Base-by-base conservation (phyloP, 2,888 invertebrate species). In the Patella caerulea region DNA sequence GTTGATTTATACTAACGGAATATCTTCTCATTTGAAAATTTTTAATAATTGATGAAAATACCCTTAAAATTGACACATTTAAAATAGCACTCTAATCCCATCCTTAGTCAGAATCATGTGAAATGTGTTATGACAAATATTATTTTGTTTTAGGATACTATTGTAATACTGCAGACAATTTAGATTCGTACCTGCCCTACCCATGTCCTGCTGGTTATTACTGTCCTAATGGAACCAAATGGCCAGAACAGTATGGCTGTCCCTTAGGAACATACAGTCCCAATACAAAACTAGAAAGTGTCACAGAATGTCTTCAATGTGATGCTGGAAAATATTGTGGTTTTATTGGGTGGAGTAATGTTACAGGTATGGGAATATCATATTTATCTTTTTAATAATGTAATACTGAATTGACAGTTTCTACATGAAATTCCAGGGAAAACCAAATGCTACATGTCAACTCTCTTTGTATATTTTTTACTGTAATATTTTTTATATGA, bases 141-240 rank as follows among this genome's bases (percentile, higher is more conserved):
- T 74, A 14, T 73, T 75, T 34, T 52, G 72, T 77, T 83, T 15
- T 82, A 89, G 90, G 91, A 34, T 88, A 87, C 81, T 90, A 88
- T 85, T 91, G 91, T 80, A 81, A 87, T 79, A 77, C 81, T 55
- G 82, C 81, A n/a, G 81, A 89, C 80, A 83, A 82, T 12, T 83
- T 90, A 72, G 83, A 82, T 4, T 83, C 83, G 74, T 90, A 89
- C 82, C 84, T 88, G 12, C 73, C 80, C 5, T 90, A 89, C 81
- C 80, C 83, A 3, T 91, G 91, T 81, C 90, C 90, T 14, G 74
- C 73, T n/a, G 91, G 91, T 7, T 83, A 90, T 81, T 91, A 89
- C 83, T 91, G 91, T 76, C 88, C 87, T 9, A 89, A 89, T 76
- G 89, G 87, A 29, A 87, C 88, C 3, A 79, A 86, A 80, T 88